Evolutionary conservation across 53 echinoderm and acorn worm species (phyloP).

Genomic region (Luidia sarsii): DNA sequence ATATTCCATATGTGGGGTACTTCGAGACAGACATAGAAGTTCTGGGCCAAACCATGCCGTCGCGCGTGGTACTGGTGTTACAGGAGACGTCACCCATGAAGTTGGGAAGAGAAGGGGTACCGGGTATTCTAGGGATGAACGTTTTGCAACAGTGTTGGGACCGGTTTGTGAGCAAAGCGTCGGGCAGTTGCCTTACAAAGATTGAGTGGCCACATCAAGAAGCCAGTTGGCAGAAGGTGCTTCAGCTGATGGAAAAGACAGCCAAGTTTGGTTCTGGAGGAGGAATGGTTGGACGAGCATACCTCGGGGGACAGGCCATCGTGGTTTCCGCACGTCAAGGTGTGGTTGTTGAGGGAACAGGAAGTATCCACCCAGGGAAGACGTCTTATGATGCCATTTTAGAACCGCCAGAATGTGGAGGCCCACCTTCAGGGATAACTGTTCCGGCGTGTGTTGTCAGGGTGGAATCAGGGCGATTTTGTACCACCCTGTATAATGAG

Average conservation of each 20-base stretch:
- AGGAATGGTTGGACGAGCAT: not conserved
- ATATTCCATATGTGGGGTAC: conserved; percentile 39
- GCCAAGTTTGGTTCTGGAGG: not conserved
- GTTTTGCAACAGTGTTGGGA: conserved; percentile 47
- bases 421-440: not conserved
- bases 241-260: not conserved
- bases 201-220: conserved; percentile 12
- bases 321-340: not conserved
- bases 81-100: too few species aligned
- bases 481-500: conserved; percentile 3
- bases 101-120: not conserved
- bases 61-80: conserved; percentile 23
- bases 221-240: conserved; percentile 35
- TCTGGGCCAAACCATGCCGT: not conserved
- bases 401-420: not conserved
- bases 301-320: not conserved
- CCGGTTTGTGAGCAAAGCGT: not conserved
- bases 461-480: conserved; percentile 15
- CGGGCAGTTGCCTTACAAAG: not conserved
- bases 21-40: conserved; percentile 27
- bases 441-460: not conserved
- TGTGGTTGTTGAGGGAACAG: not conserved
- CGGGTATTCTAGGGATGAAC: conserved; percentile 46
- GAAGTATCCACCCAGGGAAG: not conserved
- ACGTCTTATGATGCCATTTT: not conserved